A percentile compares a stretch with the other conserved stretches of the same genome.
These are phyloP conservation scores for Corticium candelabrum DNA, from an alignment of 37 sponge, comb jelly and placozoan species.

Conservation along the genomic window DNA sequence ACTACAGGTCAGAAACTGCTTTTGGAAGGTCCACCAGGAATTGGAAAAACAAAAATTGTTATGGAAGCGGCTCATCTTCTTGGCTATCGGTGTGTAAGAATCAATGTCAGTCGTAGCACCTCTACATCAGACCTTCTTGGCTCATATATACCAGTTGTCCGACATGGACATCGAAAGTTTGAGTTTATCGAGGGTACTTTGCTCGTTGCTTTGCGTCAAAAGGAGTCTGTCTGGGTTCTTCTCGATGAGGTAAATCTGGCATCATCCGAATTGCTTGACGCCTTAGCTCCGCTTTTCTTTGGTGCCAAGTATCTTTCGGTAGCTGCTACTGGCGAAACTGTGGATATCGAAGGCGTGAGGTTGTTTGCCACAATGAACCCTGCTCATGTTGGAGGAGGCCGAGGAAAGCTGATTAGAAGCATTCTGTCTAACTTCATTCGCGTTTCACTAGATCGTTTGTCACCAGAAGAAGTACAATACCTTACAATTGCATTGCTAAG, in stretches of 20 bases:
- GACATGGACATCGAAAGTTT: not conserved
- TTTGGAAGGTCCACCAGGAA: not conserved
- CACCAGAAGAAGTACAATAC: not conserved
- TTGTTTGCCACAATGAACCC: not conserved
- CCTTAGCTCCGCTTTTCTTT: not conserved
- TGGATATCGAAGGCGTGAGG: not conserved
- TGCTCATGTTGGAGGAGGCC: not conserved
- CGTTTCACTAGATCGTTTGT: not conserved
- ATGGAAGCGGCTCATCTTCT: not conserved
- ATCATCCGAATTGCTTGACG: not conserved
- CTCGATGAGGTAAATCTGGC: not conserved
- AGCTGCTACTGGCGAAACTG: not conserved
- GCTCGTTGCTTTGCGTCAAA: not conserved
- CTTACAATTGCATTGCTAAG: not conserved
- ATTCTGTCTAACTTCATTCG: not conserved
- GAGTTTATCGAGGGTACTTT: not conserved
- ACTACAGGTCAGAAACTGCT: not conserved
- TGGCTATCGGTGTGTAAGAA: not conserved
- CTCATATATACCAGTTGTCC: not conserved
- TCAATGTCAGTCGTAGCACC: not conserved
- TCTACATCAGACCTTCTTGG: not conserved
- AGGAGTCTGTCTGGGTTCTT: not conserved
- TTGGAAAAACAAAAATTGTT: not conserved
- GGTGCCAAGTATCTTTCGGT: no score
- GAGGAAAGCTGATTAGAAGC: not conserved